Base-by-base conservation (phyloP, 1,140 invertebrate genomes). In the Heliconius himera region DNA sequence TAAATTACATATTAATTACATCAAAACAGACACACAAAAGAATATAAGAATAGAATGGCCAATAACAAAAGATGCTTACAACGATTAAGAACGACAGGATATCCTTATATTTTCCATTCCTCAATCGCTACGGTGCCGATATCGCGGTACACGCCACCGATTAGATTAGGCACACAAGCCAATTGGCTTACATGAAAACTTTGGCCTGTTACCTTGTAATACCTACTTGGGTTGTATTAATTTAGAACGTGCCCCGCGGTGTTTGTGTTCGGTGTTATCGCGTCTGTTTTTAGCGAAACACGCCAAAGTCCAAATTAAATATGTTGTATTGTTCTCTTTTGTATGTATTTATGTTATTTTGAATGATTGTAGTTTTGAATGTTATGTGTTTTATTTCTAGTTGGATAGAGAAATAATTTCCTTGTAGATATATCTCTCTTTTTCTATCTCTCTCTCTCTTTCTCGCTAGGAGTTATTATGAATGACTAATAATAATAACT, bases 51-150 rank as follows among this genome's bases (percentile, higher is more conserved):
- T 36, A 36, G 6, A 6, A 36, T 36, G 8, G 0, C 49, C 8
- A 8, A 51, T 56, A 56, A 56, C n/a, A 56, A 66, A 66, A 29
- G 2, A 66, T 29, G 26, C 0, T 29, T 26, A 29, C 26, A 29
- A 29, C 88, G 90, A 91, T 93, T 93, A 93, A 83, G 80, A 85
- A 16, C 13, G 26, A 86, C 91, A 91, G 89, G 88, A 91, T 90
- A 91, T 89, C 88, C 88, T 85, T 87, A 88, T 90, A 89, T 93
- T 91, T 91, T 91, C 91, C 89, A 91, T 91, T 91, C 90, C 89
- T 88, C 91, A 91, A 91, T 89, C 88, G 89, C 87, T 87, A 85
- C 84, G 82, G 82, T 84, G 36, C 70, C 51, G 85, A 89, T 92
- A 90, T 90, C 85, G 36, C 54, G 88, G 86, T 87, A 91, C 90